phyloP scores from a whole-genome alignment of 2,113 vertebrate species.

The Planiliza haematocheilus region DNA sequence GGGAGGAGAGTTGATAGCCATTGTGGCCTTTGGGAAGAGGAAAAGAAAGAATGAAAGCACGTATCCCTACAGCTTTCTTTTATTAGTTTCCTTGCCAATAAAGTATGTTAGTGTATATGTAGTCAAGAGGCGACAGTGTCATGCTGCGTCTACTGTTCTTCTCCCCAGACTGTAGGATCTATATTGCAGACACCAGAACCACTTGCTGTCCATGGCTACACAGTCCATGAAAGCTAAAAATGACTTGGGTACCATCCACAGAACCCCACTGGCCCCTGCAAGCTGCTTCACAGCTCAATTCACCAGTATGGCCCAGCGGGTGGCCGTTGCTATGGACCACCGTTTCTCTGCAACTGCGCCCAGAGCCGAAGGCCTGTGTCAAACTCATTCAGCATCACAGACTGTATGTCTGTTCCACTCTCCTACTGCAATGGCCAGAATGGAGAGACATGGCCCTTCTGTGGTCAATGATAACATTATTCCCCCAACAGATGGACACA shows the following conservation, averaged over 20 bases:
- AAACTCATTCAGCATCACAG: constrained; percentile 61
- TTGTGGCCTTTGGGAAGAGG: constrained; percentile 58
- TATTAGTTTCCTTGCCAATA: constrained; percentile 76
- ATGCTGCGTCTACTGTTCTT: constrained; percentile 37
- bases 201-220: constrained; percentile 40
- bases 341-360: constrained; percentile 50
- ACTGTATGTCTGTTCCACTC: constrained; percentile 31
- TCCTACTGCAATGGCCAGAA: constrained; percentile 31
- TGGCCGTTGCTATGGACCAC: constrained; percentile 60
- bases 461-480: constrained; percentile 67
- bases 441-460: constrained; percentile 45
- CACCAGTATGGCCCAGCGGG: constrained; percentile 53
- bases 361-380: constrained; percentile 63
- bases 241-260: constrained; percentile 40
- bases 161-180: constrained; percentile 46
- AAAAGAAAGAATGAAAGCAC: constrained; percentile 61
- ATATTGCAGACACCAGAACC: constrained; percentile 50
- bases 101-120: constrained; percentile 65
- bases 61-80: constrained; percentile 71
- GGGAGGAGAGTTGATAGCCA: constrained; percentile 61
- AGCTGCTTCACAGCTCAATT: constrained; percentile 59
- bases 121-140: constrained; percentile 49
- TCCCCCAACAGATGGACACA: constrained; percentile 61
- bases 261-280: constrained; percentile 49
- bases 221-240: constrained; percentile 61